phyloP scores from a whole-genome alignment of 2,113 vertebrate genomes.

The Lamprotornis superbus region DNA sequence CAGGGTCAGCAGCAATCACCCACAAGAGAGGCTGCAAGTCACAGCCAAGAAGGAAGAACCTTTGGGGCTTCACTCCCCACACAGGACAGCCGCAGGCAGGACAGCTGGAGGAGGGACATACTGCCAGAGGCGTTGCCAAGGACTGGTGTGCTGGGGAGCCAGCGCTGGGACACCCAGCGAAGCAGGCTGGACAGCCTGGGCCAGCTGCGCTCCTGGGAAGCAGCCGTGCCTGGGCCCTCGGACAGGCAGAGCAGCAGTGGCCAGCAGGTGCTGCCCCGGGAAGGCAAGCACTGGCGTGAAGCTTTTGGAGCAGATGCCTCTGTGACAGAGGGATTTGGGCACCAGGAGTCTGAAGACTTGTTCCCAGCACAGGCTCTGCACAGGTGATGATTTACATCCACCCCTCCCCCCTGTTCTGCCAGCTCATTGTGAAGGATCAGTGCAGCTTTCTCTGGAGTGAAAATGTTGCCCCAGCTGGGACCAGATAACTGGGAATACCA shows the following conservation, averaged over 20 bases:
- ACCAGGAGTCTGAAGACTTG: neutral
- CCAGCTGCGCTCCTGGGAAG: neutral
- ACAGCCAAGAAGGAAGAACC: constrained; percentile 15
- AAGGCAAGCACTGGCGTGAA: neutral
- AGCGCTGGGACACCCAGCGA: neutral
- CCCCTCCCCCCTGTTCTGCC: neutral
- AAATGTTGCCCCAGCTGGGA: neutral
- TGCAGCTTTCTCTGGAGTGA: neutral
- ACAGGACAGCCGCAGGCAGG: neutral
- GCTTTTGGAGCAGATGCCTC: neutral
- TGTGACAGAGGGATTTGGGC: neutral
- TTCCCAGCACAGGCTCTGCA: neutral
- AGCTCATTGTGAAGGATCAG: neutral
- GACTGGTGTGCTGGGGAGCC: neutral
- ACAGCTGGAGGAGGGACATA: neutral
- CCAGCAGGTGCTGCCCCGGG: neutral
- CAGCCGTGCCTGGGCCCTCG: neutral
- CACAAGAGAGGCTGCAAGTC: neutral
- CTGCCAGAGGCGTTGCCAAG: neutral
- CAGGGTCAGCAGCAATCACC: neutral
- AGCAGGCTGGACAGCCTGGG: neutral
- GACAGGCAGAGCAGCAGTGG: neutral
- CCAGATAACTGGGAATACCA: neutral
- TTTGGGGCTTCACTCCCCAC: neutral
- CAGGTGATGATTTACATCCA: constrained; percentile 26